phyloP scores from a whole-genome alignment of 2,113 vertebrate genomes.

The Eurystomus gularis region DNA sequence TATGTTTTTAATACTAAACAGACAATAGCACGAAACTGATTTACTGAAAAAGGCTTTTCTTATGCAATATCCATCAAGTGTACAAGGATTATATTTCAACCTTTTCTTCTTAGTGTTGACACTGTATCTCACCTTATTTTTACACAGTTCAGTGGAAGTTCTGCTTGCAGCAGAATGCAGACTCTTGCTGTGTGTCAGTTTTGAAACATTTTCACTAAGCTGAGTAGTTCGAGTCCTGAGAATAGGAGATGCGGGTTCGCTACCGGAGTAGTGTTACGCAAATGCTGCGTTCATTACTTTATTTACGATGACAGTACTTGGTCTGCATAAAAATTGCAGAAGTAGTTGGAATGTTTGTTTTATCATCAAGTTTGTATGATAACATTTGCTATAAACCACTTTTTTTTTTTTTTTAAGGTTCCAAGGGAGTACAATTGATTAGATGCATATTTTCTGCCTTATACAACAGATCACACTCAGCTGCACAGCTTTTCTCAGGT shows the following conservation, averaged over 20 bases:
- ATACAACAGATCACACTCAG: background rate
- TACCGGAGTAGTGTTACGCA: background rate
- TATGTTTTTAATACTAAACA: background rate
- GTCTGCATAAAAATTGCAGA: background rate
- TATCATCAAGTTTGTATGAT: background rate
- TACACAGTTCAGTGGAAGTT: background rate
- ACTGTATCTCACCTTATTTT: conserved; percentile 7
- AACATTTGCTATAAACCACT: background rate
- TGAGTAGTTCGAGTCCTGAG: background rate
- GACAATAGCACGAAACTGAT: background rate
- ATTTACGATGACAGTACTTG: background rate
- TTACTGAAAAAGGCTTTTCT: background rate
- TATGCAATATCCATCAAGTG: background rate
- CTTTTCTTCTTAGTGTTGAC: background rate
- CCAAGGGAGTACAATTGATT: background rate
- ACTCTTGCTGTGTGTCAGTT: background rate
- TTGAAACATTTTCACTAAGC: background rate
- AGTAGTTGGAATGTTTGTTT: conserved; percentile 13
- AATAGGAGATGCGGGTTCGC: background rate
- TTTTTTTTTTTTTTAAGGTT: background rate
- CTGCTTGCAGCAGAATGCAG: background rate
- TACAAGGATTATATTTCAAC: background rate
- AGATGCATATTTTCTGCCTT: background rate
- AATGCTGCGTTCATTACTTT: background rate
- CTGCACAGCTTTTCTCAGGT: conserved; percentile 28